Conservation (phyloP, 2,797 vertebrate species). For the Crypturellus tataupa region DNA sequence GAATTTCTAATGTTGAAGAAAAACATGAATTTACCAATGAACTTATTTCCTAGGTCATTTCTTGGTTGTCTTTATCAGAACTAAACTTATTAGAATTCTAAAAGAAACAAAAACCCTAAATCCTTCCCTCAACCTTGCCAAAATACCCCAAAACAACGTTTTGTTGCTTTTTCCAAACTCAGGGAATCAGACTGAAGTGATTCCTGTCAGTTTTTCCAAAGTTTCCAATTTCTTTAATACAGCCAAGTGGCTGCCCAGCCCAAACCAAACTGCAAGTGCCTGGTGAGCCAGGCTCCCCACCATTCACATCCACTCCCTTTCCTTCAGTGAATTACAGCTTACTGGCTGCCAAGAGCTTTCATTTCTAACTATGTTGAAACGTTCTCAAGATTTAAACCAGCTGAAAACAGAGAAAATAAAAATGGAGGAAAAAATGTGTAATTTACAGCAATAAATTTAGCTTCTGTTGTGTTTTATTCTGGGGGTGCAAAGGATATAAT, state of each 20-base stretch:
- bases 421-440: neutral
- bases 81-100: neutral
- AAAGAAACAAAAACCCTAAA: neutral
- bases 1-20: neutral
- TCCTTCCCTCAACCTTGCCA: fast-evolving
- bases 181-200: neutral
- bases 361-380: neutral
- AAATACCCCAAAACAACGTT: neutral
- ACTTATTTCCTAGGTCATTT: neutral
- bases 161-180: neutral
- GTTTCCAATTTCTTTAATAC: neutral
- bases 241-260: neutral
- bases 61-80: neutral
- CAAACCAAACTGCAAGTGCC: neutral
- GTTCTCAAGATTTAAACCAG: constrained; percentile 24
- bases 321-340: neutral
- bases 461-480: neutral
- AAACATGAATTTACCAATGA: neutral
- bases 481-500: neutral
- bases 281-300: constrained; percentile 17
- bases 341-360: constrained; percentile 6
- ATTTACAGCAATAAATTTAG: constrained; percentile 39
- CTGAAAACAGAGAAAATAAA: constrained; percentile 20
- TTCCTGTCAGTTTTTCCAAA: neutral
- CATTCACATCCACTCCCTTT: neutral